Conservation (phyloP, 2,113 vertebrate species). For the Pelusios castaneus region DNA sequence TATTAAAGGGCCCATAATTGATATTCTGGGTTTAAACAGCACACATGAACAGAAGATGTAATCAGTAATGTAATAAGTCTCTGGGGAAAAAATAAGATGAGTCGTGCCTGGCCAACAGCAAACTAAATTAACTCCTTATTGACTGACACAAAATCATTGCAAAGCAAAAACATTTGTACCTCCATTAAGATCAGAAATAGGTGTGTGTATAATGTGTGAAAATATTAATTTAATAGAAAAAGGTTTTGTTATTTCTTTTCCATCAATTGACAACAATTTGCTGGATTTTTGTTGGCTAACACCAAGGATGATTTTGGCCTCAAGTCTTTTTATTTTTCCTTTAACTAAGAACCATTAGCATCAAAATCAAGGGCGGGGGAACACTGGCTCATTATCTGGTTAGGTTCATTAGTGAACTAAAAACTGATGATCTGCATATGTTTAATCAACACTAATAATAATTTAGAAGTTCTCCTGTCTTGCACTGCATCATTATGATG, state of each 20-base stretch:
- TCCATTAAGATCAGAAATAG: neutral
- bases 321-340: neutral
- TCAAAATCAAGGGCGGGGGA: neutral
- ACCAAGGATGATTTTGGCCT: neutral
- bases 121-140: constrained; percentile 37
- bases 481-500: neutral
- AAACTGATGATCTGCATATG: neutral
- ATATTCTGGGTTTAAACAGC: constrained; percentile 25
- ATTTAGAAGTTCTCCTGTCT: constrained; percentile 7
- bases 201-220: neutral
- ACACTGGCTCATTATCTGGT: neutral
- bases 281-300: neutral
- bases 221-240: neutral
- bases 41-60: constrained; percentile 3
- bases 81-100: neutral
- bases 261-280: neutral
- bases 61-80: constrained; percentile 38
- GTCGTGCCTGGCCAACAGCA: neutral
- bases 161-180: neutral
- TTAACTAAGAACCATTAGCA: neutral
- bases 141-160: neutral
- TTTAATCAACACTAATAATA: constrained; percentile 44
- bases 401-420: constrained; percentile 13
- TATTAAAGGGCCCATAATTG: neutral
- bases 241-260: neutral